These are phyloP conservation scores for Acipenser transmontanus DNA, from an alignment of 2,797 vertebrate genomes.

Conservation along the genomic window DNA sequence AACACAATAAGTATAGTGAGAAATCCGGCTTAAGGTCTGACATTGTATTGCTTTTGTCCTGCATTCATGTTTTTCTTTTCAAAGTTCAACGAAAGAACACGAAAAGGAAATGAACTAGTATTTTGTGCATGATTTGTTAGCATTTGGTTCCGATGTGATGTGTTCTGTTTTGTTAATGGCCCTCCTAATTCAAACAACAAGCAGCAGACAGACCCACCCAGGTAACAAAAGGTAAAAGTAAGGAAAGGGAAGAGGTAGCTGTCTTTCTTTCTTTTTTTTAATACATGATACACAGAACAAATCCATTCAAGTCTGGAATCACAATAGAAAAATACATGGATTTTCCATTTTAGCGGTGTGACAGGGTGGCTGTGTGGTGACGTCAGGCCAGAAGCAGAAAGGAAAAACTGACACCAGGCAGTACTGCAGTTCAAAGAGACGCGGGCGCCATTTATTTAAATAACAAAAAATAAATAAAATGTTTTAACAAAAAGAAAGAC, in stretches of 20 bases:
- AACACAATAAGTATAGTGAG: slow-evolving; percentile 35
- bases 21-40: slow-evolving; percentile 41
- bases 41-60: slow-evolving; percentile 47
- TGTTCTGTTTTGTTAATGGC: slow-evolving; percentile 39
- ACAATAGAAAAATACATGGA: slow-evolving; percentile 21
- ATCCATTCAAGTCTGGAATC: slow-evolving; percentile 3
- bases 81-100: slow-evolving; percentile 49
- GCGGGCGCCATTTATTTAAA: too few species aligned
- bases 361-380: too few species aligned
- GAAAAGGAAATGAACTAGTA: slow-evolving; percentile 53
- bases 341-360: too few species aligned
- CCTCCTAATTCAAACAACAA: slow-evolving; percentile 42
- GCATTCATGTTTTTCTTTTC: slow-evolving; percentile 47
- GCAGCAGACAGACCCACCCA: slow-evolving; percentile 41
- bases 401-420: too few species aligned
- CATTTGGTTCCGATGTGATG: slow-evolving; percentile 33
- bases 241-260: slow-evolving; percentile 29
- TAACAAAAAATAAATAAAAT: too few species aligned
- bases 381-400: too few species aligned
- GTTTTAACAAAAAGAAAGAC: too few species aligned
- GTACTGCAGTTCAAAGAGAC: too few species aligned
- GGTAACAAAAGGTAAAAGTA: slow-evolving; percentile 30
- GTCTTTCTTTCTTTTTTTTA: slow-evolving; percentile 21
- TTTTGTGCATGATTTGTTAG: slow-evolving; percentile 44
- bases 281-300: slow-evolving; percentile 24